Percentiles rank a stretch among this genome's conserved stretches.
These are phyloP conservation scores for Chrysochloris asiatica DNA, from an alignment of 2,113 vertebrate species.

Conservation along the genomic window DNA sequence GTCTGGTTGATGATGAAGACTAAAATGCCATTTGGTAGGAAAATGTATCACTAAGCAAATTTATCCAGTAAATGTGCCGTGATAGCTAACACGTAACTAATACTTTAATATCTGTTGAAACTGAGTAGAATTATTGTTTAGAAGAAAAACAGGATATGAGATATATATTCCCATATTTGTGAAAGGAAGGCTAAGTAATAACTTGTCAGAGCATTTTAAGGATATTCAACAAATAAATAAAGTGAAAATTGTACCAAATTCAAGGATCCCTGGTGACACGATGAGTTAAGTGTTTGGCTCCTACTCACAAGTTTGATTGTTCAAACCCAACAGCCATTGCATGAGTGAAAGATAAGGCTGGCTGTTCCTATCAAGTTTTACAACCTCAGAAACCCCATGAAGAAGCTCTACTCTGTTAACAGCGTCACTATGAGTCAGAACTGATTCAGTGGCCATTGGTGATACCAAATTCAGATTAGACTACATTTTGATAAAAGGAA, in stretches of 20 bases:
- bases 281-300: too few species aligned
- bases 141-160: neutral
- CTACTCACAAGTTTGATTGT: too few species aligned
- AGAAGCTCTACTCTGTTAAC: too few species aligned
- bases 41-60: neutral
- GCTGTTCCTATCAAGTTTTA: too few species aligned
- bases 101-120: neutral
- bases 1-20: neutral
- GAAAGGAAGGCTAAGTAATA: neutral
- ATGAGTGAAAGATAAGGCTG: too few species aligned
- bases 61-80: neutral
- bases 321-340: too few species aligned
- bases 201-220: neutral
- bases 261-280: too few species aligned
- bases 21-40: neutral
- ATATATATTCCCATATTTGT: neutral
- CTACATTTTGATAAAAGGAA: neutral
- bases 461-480: neutral
- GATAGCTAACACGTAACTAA: neutral
- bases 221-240: neutral
- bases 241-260: neutral
- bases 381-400: too few species aligned
- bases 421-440: too few species aligned
- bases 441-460: too few species aligned
- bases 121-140: neutral